Evolutionary conservation across 2,113 vertebrate genomes (phyloP), one percentile per base, ranked within the genome.

Genomic region (Labeo catla): DNA sequence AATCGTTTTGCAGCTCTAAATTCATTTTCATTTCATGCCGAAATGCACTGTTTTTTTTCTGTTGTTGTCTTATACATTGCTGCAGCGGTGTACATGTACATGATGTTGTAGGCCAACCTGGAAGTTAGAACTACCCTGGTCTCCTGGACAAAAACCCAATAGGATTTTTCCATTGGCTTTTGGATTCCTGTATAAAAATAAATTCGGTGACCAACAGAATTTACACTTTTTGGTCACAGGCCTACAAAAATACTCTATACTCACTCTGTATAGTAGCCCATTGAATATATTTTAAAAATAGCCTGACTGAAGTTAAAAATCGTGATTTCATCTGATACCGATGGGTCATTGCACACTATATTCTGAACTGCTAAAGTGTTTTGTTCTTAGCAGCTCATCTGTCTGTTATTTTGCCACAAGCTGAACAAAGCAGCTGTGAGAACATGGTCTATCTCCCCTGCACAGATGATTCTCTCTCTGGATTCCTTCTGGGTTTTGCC

Each of bases 371-470:
- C 63, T 82, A n/a, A 52, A 82, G 47, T 2, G 23, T 52, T 77
- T 74, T 49, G 72, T 49, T 74, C 49, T 76, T 4, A 76, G 72
- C 6, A 45, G 54, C 61, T 61, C 36, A 61, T 80, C 11, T n/a
- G 5, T 43, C 77, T 50, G 61, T 50, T 52, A 68, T 82, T 68
- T 82, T 52, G 80, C 80, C 80, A 68, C 45, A 68, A 68, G 80
- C 80, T 68, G 7, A 66, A 12, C 9, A 49, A 66, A 68, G 57
- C 63, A 82, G 63, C 80, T 82, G 63, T 70, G 65, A 34, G 63
- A 66, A 82, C 0, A 9, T 0, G 5, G 23, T 66, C 63, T 19
- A 52, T 82, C 61, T 82, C 47, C 28, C 4, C 47, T 34, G 16
- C 9, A 70, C 47, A 21, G 63, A 82, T 70, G 80, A 52, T 36